phyloP scores from a whole-genome alignment of 92 coral and sea anemone species.

The Paramuricea clavata region DNA sequence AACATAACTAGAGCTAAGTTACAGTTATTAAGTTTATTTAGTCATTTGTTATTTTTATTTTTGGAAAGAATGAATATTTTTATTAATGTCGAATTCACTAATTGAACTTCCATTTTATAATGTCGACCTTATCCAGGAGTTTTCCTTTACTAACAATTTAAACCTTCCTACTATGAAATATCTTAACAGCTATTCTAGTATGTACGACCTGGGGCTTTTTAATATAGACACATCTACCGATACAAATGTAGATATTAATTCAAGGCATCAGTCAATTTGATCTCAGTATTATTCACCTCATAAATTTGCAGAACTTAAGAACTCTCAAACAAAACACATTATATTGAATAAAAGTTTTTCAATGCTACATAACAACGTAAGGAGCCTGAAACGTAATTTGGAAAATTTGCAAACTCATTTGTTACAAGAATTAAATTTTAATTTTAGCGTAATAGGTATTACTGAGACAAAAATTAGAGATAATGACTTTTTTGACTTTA shows the following conservation, averaged over 20 bases:
- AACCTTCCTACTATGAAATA: conserved; percentile 45
- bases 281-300: conserved; percentile 58
- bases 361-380: conserved; percentile 62
- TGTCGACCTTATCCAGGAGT: conserved; percentile 11
- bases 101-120: conserved; percentile 61
- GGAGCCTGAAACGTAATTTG: conserved; percentile 56
- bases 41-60: too few relatives aligned
- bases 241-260: not conserved
- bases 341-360: conserved; percentile 39
- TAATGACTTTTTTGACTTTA: conserved; percentile 17
- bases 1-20: too few relatives aligned
- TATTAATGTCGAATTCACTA: too few relatives aligned
- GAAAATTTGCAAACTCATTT: conserved; percentile 55
- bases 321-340: conserved; percentile 18
- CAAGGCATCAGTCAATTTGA: not conserved
- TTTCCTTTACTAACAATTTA: conserved; percentile 53
- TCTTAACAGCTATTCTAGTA: conserved; percentile 46
- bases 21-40: not conserved
- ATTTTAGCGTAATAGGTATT: conserved; percentile 59
- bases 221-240: conserved; percentile 36
- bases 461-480: conserved; percentile 63
- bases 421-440: conserved; percentile 37
- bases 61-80: too few relatives aligned
- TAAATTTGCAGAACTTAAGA: conserved; percentile 54
- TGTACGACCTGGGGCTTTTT: conserved; percentile 49